A percentile compares a stretch with the other conserved stretches of the same genome.
These are phyloP conservation scores for Hartigia nigra DNA, from an alignment of 2,888 invertebrate genomes.

Conservation along the genomic window DNA sequence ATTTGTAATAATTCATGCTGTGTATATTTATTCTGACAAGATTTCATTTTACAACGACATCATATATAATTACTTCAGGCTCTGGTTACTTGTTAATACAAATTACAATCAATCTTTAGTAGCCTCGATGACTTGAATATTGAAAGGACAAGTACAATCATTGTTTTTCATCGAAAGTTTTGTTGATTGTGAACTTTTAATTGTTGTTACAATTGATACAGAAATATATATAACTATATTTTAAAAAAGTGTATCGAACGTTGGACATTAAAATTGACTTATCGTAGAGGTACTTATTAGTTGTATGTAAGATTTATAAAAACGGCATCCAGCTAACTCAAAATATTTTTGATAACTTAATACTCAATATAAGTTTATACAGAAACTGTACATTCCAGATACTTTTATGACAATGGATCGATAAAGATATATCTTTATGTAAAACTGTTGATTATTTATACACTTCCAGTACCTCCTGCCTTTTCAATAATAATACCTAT, in stretches of 20 bases:
- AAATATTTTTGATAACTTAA: slow-evolving; percentile 28
- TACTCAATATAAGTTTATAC: slow-evolving; percentile 36
- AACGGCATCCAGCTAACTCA: slow-evolving; percentile 2
- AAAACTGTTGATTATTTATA: neutral
- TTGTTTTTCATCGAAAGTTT: neutral
- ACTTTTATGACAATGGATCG: neutral
- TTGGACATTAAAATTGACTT: neutral
- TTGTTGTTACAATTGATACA: neutral
- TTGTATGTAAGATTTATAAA: neutral
- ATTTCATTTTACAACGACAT: slow-evolving; percentile 5
- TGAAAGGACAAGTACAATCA: neutral
- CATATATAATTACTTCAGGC: neutral
- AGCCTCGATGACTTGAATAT: neutral
- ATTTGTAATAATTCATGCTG: slow-evolving; percentile 4
- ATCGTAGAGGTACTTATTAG: neutral
- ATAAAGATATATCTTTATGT: slow-evolving; percentile 6
- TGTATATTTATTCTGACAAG: slow-evolving; percentile 29
- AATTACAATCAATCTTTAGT: neutral
- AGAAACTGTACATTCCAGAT: neutral
- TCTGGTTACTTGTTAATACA: neutral
- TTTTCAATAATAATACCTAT: neutral
- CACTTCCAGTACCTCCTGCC: neutral
- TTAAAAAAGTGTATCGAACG: neutral
- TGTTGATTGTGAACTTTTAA: neutral
- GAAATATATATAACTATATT: neutral